Base-by-base conservation (phyloP, 1,140 invertebrate species). In the Eubasilissa regina region DNA sequence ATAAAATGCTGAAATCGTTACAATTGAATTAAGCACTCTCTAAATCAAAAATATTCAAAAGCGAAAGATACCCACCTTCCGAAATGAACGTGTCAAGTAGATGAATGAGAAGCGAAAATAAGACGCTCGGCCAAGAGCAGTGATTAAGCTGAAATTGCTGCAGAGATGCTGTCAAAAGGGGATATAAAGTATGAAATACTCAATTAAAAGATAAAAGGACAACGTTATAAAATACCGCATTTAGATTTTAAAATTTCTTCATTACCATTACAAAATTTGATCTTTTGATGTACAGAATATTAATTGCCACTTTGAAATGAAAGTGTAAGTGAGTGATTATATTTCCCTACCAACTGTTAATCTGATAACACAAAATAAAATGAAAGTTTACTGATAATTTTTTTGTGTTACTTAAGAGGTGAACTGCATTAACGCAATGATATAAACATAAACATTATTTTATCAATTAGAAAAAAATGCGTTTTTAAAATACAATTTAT, bases 171-270 rank as follows among this genome's bases (percentile, higher is more conserved):
- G n/a, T 11, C 60, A 35, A 8, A 43, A 15, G 35, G 11, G 48
- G 60, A 64, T 35, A 58, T 15, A 25, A n/a, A 7, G 19, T 43
- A 64, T 25, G 9, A 19, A n/a, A 64, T 64, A 25, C 60, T 64
- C 60, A 64, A 64, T 64, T 64, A 64, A 64, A 64, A 64, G 60
- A 64, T 64, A 64, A 64, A 64, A 64, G 25, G 11, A n/a, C 9
- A n/a, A 0, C 25, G 13, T 25, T 13, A 25, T 13, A 0, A 43
- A 25, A 44, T 10, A 64, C 35, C 25, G 19, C 17, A n/a, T 15
- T 58, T n/a, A 35, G 25, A 35, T 35, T 35, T 35, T 35, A 35
- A 35, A 35, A 35, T 35, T 3, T 35, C 25, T 35, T 35, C 25
- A 35, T 35, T 35, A 35, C 25, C 25, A 35, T 35, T 35, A 35